A percentile compares a stretch with the other conserved stretches of the same genome.
Evolutionary conservation across 53 echinoderm and acorn worm species (phyloP).

Genomic region (Henricia sp.): DNA sequence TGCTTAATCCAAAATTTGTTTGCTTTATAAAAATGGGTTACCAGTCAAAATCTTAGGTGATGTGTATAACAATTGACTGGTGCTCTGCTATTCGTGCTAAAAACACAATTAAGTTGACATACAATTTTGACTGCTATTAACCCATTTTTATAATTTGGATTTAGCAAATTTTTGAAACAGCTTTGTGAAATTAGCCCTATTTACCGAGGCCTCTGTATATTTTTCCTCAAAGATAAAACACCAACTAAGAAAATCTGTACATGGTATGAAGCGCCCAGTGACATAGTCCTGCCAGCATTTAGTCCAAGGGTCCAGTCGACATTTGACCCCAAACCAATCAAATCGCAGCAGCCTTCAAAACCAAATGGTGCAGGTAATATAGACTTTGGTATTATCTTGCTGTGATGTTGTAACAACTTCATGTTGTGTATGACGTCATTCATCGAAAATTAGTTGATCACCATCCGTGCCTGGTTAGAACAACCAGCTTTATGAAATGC

Average conservation of each 20-base stretch:
- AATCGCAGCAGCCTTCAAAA: background rate
- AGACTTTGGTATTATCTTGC: background rate
- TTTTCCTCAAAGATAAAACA: slow-evolving; percentile 24
- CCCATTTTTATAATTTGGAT: no score
- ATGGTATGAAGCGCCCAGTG: slow-evolving; percentile 50
- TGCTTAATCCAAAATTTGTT: no score
- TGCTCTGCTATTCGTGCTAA: no score
- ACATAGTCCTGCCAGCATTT: slow-evolving; percentile 23
- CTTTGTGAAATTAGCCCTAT: no score
- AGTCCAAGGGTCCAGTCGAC: slow-evolving; percentile 50
- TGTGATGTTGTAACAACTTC: no score
- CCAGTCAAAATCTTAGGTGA: no score
- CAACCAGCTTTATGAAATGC: no score
- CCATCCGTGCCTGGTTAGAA: background rate
- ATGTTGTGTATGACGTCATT: no score
- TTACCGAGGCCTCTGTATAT: background rate
- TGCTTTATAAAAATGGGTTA: no score
- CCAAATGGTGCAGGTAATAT: slow-evolving; percentile 22
- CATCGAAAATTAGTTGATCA: background rate
- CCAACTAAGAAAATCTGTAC: slow-evolving; percentile 23
- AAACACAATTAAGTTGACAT: no score
- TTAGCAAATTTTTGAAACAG: background rate
- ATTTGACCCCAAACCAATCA: slow-evolving; percentile 39
- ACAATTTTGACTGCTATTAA: no score
- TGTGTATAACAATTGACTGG: no score